Conservation (phyloP, 2,113 vertebrate genomes). For the Gasterosteus nipponicus region DNA sequence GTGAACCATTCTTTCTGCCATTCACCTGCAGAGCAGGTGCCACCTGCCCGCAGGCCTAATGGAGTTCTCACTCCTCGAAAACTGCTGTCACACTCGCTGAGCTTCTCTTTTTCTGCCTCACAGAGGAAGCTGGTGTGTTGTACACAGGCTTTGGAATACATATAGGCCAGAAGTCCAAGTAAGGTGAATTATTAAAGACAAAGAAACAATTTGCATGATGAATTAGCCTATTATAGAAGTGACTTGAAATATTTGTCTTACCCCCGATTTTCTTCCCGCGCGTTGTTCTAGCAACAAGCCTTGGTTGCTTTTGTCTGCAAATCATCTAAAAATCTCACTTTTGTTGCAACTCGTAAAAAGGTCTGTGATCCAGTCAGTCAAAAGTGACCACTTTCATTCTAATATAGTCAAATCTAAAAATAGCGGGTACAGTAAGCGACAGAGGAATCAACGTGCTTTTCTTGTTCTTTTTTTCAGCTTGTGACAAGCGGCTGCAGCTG, state of each 20-base stretch:
- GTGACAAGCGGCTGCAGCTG: neutral
- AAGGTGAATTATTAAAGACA: conserved; percentile 5
- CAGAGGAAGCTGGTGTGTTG: neutral
- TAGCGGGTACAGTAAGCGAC: neutral
- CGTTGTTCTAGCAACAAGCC: conserved; percentile 4
- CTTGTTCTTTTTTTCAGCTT: neutral
- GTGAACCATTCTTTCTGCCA: conserved; percentile 34
- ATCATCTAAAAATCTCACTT: conserved; percentile 20
- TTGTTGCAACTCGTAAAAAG: conserved; percentile 13
- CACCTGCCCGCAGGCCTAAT: conserved; percentile 53
- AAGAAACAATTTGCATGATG: neutral
- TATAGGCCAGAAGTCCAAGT: neutral
- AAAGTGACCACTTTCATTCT: conserved; percentile 28
- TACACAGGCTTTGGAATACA: neutral
- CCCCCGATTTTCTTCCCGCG: neutral
- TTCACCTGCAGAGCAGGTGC: conserved; percentile 25
- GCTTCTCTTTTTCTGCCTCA: conserved; percentile 2
- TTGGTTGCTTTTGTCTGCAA: neutral
- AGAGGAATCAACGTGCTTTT: conserved; percentile 7
- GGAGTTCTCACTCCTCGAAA: conserved; percentile 16
- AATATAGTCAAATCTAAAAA: conserved; percentile 29
- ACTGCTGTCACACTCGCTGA: neutral
- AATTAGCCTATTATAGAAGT: neutral
- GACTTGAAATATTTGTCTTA: neutral
- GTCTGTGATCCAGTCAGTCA: conserved; percentile 17